These are phyloP conservation scores for Aurelia sp. DNA, from an alignment of 30 jellyfish, hydroid and myxozoan genomes.

Conservation along the genomic window DNA sequence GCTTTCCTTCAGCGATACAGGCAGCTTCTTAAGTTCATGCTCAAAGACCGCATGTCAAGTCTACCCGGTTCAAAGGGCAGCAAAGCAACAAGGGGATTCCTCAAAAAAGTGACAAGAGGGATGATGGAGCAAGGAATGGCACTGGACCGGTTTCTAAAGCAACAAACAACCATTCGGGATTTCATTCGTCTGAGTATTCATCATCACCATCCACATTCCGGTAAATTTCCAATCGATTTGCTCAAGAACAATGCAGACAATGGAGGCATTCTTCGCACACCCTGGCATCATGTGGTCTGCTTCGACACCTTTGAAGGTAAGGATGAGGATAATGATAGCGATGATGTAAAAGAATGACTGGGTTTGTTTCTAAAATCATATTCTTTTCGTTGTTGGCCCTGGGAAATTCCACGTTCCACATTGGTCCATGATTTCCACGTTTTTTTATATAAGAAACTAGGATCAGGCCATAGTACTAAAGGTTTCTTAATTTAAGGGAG, in stretches of 20 bases:
- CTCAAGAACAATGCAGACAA: constrained; percentile 13
- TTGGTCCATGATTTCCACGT: too few relatives aligned
- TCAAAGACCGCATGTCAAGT: constrained; percentile 28
- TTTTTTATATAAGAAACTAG: too few relatives aligned
- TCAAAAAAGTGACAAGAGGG: constrained; percentile 54
- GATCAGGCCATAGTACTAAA: too few relatives aligned
- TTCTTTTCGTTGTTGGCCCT: too few relatives aligned
- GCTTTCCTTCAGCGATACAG: constrained; percentile 33
- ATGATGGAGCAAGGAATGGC: constrained; percentile 74
- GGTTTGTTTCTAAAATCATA: too few relatives aligned
- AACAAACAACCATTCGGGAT: constrained; percentile 2
- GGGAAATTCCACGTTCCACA: too few relatives aligned
- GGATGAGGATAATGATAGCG: too few relatives aligned
- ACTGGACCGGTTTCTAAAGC: constrained; percentile 58
- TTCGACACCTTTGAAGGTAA: constrained; percentile 55
- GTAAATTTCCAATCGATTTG: constrained; percentile 58
- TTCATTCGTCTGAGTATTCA: constrained; percentile 64
- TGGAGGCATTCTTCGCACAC: constrained; percentile 64
- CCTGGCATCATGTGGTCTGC: constrained; percentile 65
- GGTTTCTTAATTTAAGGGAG: too few relatives aligned
- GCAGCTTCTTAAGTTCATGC: constrained; percentile 56
- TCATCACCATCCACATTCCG: constrained; percentile 57
- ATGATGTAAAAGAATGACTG: too few relatives aligned
- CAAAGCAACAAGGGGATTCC: constrained; percentile 18
- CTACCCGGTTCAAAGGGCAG: constrained; percentile 51